Evolutionary conservation across 2,888 invertebrate species (phyloP).

Genomic region (Pasiphila rectangulata): DNA sequence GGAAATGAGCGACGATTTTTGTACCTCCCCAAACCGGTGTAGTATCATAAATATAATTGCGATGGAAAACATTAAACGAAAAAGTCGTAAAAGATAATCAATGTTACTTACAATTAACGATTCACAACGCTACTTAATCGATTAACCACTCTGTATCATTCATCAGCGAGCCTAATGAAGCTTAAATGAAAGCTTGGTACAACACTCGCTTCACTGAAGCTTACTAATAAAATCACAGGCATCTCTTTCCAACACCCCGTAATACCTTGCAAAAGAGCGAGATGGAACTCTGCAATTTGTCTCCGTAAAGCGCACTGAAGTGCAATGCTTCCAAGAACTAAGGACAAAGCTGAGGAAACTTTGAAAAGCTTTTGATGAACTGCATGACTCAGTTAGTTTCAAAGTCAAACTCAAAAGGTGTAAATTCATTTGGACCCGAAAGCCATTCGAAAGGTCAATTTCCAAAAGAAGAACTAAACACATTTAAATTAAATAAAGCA

Average conservation of each 20-base stretch:
- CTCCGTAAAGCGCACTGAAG: constrained; percentile 6
- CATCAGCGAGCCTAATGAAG: constrained; percentile 10
- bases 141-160: constrained; percentile 6
- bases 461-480: too few species aligned
- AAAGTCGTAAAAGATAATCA: neutral
- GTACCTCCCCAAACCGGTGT: too few species aligned
- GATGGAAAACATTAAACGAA: neutral
- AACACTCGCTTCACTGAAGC: constrained; percentile 1
- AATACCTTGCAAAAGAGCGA: neutral
- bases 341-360: constrained; percentile 25
- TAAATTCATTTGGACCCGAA: too few species aligned
- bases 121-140: constrained; percentile 27
- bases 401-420: too few species aligned
- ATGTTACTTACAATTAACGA: constrained; percentile 18
- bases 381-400: too few species aligned
- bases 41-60: neutral
- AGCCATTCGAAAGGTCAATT: too few species aligned
- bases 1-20: too few species aligned
- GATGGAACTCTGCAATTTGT: constrained; percentile 8
- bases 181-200: constrained; percentile 7
- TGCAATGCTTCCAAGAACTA: constrained; percentile 22
- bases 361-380: too few species aligned
- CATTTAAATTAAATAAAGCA: too few species aligned
- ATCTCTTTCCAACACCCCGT: constrained; percentile 7
- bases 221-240: neutral